Evolutionary conservation across 2,888 invertebrate genomes (phyloP).

Genomic region (Amphipoea lucens): DNA sequence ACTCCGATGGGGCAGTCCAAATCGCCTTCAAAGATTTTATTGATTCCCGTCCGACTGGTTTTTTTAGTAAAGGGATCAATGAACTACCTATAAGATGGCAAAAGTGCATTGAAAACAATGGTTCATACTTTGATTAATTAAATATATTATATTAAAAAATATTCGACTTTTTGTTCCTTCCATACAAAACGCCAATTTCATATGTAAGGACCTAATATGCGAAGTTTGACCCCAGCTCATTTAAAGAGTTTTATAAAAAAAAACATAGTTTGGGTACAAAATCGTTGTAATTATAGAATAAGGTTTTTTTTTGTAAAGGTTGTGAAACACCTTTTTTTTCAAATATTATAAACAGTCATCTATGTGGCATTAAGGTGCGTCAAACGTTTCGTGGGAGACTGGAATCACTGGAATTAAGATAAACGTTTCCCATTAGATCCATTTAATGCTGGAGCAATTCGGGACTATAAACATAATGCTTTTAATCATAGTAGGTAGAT

Average conservation of each 20-base stretch:
- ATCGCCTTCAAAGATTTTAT: no score
- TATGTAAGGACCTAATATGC: no score
- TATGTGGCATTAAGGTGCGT: constrained; percentile 79
- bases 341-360: constrained; percentile 68
- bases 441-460: constrained; percentile 86
- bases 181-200: no score
- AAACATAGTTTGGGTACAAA: constrained; percentile 47
- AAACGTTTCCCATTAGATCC: constrained; percentile 87
- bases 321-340: constrained; percentile 72
- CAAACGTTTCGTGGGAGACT: constrained; percentile 86
- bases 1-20: no score
- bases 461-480: constrained; percentile 88
- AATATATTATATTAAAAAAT: no score
- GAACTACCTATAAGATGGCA: no score
- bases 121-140: no score
- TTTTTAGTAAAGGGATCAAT: no score
- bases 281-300: constrained; percentile 51
- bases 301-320: constrained; percentile 47
- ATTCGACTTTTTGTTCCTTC: no score
- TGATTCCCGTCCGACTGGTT: no score
- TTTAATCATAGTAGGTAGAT: constrained; percentile 83
- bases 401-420: constrained; percentile 87
- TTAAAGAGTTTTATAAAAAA: constrained; percentile 53
- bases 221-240: constrained; percentile 61
- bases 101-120: no score